Evolutionary conservation across 2,888 invertebrate species (phyloP).

Genomic region (Torymus auratus): DNA sequence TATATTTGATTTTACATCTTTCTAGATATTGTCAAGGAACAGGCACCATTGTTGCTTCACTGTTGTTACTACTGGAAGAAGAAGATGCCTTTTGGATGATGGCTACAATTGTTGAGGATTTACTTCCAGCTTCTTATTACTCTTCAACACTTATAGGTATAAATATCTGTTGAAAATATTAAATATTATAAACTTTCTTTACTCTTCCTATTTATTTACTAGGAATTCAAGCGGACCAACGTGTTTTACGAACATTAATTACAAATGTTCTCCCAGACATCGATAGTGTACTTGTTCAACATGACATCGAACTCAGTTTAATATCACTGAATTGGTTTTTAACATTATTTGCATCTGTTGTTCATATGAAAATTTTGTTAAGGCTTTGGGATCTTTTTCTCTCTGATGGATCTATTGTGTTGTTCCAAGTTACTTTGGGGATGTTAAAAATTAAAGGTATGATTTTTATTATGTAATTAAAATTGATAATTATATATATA

Average conservation of each 20-base stretch:
- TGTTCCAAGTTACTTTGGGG: conserved; percentile 95
- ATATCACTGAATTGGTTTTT: conserved; percentile 99
- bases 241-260: conserved; percentile 94
- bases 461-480: neutral
- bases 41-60: conserved; percentile 94
- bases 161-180: conserved; percentile 12
- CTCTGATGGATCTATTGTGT: conserved; percentile 94
- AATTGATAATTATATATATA: neutral
- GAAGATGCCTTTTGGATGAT: conserved; percentile 99
- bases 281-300: conserved; percentile 93
- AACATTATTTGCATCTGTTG: conserved; percentile 96
- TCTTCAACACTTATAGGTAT: conserved; percentile 91
- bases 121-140: conserved; percentile 97
- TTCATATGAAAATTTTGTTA: conserved; percentile 95
- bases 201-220: conserved; percentile 59
- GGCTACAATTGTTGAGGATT: conserved; percentile 98
- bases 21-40: conserved; percentile 88
- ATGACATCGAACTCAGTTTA: conserved; percentile 95
- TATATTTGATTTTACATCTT: conserved; percentile 20
- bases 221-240: conserved; percentile 96
- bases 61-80: conserved; percentile 96
- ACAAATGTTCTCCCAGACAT: conserved; percentile 92
- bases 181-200: conserved; percentile 1
- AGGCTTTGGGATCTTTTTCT: conserved; percentile 98
- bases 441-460: conserved; percentile 90